These are phyloP conservation scores for Drosophila melanocephala DNA, from an alignment of 2,888 invertebrate genomes.

Conservation along the genomic window DNA sequence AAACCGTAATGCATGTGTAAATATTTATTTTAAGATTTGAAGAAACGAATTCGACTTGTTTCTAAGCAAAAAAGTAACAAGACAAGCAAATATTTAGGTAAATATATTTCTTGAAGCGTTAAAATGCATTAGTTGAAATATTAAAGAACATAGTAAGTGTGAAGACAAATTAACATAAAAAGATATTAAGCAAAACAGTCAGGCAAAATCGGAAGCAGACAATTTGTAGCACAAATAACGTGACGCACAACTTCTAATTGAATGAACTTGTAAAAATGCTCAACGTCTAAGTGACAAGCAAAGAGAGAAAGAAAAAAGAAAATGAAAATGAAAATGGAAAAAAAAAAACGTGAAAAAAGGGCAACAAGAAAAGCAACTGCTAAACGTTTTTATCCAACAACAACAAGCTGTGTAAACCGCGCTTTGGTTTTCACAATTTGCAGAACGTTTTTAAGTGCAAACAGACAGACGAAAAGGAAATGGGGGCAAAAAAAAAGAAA, in stretches of 20 bases:
- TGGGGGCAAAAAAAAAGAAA: slow-evolving; percentile 35
- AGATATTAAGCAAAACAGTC: slow-evolving; percentile 25
- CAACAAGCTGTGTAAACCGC: slow-evolving; percentile 49
- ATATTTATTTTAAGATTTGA: too few relatives aligned
- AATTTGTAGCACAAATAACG: slow-evolving; percentile 40
- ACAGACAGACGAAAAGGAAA: slow-evolving; percentile 53
- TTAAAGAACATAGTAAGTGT: slow-evolving; percentile 1
- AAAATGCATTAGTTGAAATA: background rate
- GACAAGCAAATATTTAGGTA: background rate
- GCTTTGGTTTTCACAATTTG: slow-evolving; percentile 72
- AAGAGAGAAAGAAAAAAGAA: background rate
- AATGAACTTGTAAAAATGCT: slow-evolving; percentile 78
- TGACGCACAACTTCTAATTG: slow-evolving; percentile 69
- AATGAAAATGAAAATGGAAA: background rate
- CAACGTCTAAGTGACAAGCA: slow-evolving; percentile 63
- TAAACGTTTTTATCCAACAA: slow-evolving; percentile 58
- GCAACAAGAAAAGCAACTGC: slow-evolving; percentile 39
- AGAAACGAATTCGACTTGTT: too few relatives aligned
- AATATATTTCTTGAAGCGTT: background rate
- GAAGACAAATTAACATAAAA: slow-evolving; percentile 38
- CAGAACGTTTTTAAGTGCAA: slow-evolving; percentile 71
- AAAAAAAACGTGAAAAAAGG: slow-evolving; percentile 18
- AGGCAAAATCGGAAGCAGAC: slow-evolving; percentile 19
- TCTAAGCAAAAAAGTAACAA: too few relatives aligned
- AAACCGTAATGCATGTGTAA: background rate